Evolutionary conservation across 2,113 vertebrate genomes (phyloP).

Genomic region (Alouatta palliata): DNA sequence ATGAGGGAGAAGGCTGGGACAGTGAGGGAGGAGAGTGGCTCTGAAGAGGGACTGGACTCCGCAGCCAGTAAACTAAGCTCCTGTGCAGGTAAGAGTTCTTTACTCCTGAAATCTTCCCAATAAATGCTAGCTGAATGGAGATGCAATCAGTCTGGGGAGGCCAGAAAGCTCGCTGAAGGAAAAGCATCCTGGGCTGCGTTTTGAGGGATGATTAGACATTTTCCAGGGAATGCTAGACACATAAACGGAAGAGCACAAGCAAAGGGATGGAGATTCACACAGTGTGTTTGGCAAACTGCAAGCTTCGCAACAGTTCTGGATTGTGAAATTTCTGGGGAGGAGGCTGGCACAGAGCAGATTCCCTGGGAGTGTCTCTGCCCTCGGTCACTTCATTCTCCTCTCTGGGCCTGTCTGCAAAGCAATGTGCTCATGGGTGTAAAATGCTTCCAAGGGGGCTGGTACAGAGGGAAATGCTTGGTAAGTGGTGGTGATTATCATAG

Average conservation of each 20-base stretch:
- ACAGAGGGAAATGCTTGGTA: rapidly evolving
- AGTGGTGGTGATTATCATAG: rapidly evolving
- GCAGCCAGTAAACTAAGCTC: rapidly evolving
- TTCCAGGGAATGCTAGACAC: neutral
- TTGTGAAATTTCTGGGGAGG: neutral
- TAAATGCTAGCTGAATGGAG: neutral
- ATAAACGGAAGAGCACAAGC: neutral
- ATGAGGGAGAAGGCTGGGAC: rapidly evolving
- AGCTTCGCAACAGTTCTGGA: neutral
- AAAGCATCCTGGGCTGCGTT: neutral
- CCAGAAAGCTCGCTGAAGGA: neutral
- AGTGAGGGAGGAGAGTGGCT: too few relatives aligned
- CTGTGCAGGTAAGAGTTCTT: neutral
- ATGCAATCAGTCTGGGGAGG: rapidly evolving
- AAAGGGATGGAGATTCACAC: neutral
- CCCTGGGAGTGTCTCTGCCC: neutral
- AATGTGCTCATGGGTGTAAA: rapidly evolving
- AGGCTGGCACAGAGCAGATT: rapidly evolving
- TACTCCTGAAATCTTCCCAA: neutral
- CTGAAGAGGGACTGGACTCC: too few relatives aligned
- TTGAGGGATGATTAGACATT: neutral
- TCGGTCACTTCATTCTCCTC: neutral
- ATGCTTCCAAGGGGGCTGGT: neutral
- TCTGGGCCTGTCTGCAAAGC: neutral
- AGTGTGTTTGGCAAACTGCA: neutral